Base-by-base conservation (phyloP, 2,888 invertebrate genomes). In the Rhingia campestris region DNA sequence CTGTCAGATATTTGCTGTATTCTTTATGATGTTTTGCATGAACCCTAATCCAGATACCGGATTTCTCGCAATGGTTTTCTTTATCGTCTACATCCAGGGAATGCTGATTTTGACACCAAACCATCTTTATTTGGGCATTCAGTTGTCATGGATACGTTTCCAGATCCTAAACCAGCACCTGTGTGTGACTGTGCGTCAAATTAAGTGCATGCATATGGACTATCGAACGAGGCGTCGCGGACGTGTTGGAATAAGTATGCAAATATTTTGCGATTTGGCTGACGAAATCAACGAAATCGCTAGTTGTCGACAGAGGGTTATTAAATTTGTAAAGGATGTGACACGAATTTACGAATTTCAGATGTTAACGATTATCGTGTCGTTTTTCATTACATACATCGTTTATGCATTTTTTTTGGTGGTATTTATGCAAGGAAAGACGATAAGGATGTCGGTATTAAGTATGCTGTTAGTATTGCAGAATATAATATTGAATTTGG, bases 221-320 rank as follows among this genome's bases (percentile, higher is more conserved):
- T 43, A 10, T 4, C 2, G 12, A 7, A 12, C 4, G 32, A 61
- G 41, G 10, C 22, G 4, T n/a, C 35, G 45, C 6, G 3, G 4
- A 7, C 35, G 35, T 4, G 3, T 47, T 5, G 73, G 63, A 0
- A 56, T 54, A n/a, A 33, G 35, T 30, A 73, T 73, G 72, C 72
- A 72, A 9, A n/a, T 53, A 10, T 43, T 33, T 6, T 61, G 72
- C 9, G 45, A 63, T 35, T 41, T 73, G 43, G 54, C 54, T 37
- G 63, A 63, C 12, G 10, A 35, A 73, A 63, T 73, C 32, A 63
- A 73, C 37, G 32, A 47, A 47, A 54, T 73, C 12, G 45, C 54
- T 9, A 35, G 6, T 22, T 61, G 54, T 30, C 43, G 39, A 0
- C n/a, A 4, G 1, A 10, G 37, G 41, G 63, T 45, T 32, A 45